These are phyloP conservation scores for Lasioglossum calceatum DNA, from an alignment of 2,888 invertebrate genomes.

Conservation along the genomic window DNA sequence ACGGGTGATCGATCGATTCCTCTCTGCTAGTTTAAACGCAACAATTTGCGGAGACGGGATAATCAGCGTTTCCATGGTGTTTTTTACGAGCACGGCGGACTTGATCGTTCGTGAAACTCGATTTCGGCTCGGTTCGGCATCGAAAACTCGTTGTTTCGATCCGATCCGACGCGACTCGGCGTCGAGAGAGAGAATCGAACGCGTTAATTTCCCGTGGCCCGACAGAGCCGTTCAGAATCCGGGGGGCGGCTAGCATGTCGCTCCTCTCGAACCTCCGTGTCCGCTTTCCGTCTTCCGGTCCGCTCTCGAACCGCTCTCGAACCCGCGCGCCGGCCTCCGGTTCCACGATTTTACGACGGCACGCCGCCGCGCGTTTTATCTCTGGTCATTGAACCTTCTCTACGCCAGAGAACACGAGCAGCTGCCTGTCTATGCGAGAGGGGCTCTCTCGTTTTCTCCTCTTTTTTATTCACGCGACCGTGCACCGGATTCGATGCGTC, in stretches of 20 bases:
- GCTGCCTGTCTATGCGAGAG: constrained; percentile 28
- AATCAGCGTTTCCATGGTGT: constrained; percentile 29
- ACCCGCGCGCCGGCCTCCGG: constrained; percentile 10
- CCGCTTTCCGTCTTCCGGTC: constrained; percentile 42
- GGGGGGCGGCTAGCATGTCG: constrained; percentile 1
- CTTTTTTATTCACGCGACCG: constrained; percentile 10
- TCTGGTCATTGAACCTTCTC: constrained; percentile 53
- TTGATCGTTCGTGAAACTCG: constrained; percentile 29
- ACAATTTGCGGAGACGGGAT: not conserved
- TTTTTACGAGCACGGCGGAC: constrained; percentile 13
- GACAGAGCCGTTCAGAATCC: constrained; percentile 28
- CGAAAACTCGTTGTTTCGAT: constrained; percentile 2
- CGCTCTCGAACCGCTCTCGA: constrained; percentile 18
- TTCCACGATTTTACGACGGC: constrained; percentile 53
- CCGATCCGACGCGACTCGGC: constrained; percentile 11
- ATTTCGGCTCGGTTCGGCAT: constrained; percentile 17
- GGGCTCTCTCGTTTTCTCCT: constrained; percentile 12
- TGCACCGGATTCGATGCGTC: constrained; percentile 13
- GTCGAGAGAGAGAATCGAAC: constrained; percentile 11
- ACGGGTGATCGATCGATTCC: not conserved
- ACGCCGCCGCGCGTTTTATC: constrained; percentile 47
- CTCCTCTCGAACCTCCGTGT: constrained; percentile 2
- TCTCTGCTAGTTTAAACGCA: not conserved
- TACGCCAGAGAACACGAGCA: constrained; percentile 36
- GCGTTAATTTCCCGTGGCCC: constrained; percentile 39